Evolutionary conservation across 2,113 vertebrate species (phyloP).

Genomic region (Hylia prasina): DNA sequence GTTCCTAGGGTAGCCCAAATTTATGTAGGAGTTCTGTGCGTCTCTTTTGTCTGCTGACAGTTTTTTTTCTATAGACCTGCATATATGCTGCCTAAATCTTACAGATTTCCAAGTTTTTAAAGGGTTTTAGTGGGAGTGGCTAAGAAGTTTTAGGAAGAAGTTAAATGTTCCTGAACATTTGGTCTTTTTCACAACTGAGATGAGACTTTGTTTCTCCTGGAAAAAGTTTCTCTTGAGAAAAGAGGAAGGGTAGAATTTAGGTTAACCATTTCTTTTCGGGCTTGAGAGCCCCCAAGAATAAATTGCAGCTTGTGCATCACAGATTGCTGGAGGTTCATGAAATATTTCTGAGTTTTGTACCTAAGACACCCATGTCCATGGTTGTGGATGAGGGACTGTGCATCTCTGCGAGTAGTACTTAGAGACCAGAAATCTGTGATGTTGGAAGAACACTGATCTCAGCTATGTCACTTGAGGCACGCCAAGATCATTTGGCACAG

Average conservation of each 20-base stretch:
- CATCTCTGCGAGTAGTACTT: background rate
- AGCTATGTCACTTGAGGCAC: background rate
- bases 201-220: background rate
- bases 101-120: background rate
- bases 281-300: background rate
- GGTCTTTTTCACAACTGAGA: background rate
- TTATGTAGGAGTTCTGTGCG: background rate
- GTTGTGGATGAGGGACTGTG: background rate
- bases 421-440: background rate
- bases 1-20: background rate
- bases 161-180: background rate
- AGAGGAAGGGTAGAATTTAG: background rate
- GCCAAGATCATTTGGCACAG: background rate
- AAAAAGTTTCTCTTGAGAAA: background rate
- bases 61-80: background rate
- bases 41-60: background rate
- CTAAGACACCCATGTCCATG: background rate
- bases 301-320: background rate
- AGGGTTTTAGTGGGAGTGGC: fast-evolving
- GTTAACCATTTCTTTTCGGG: background rate
- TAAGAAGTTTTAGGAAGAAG: background rate
- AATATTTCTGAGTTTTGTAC: background rate
- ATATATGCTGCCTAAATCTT: background rate
- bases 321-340: background rate
- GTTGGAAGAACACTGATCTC: background rate